Evolutionary conservation across 2,113 vertebrate genomes (phyloP), one percentile per base, ranked within the genome.

Genomic region (Cromileptes altivelis): DNA sequence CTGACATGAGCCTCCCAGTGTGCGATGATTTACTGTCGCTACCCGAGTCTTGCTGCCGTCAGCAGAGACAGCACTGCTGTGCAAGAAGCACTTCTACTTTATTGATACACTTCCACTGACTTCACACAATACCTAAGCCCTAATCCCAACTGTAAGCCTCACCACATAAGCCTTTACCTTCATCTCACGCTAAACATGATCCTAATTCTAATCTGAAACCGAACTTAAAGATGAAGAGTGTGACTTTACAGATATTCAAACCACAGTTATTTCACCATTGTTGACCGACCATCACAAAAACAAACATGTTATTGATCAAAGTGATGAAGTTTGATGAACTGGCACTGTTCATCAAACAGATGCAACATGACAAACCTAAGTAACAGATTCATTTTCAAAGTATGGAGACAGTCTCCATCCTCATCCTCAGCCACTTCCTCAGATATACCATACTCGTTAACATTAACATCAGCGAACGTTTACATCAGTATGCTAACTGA

Each of bases 1-100:
- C 33, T 45, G 82, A 78, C 82, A 75, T 2, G 0, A 47, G 62
- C 77, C 52, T 84, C 81, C 68, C 72, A 40, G 68, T 27, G 70
- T 47, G 82, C 5, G 1, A 56, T 81, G 82, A 81, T 65, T 84
- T 57, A 88, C 78, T 61, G 78, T 69, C 19, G 27, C 56, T 37
- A 27, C 56, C 21, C 2, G 58, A 58, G 77, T 58, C 77, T 74
- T 33, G 62, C 85, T 81, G 77, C 49, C 33, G 40, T 72, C 70
- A 60, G 78, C 74, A 78, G 52, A 58, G 58, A 80, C 67, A 61
- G 37, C 63, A 25, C 14, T 57, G 47, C 67, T 75, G 67, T 17
- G 65, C 49, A 37, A 21, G 56, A 84, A n/a, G 27, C 60, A 30
- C 33, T 53, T 33, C 25, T 37, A 30, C 68, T 64, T 81, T 50